Evolutionary conservation across 1,140 invertebrate genomes (phyloP), one percentile per base, ranked within the genome.

Genomic region (Homarus americanus): DNA sequence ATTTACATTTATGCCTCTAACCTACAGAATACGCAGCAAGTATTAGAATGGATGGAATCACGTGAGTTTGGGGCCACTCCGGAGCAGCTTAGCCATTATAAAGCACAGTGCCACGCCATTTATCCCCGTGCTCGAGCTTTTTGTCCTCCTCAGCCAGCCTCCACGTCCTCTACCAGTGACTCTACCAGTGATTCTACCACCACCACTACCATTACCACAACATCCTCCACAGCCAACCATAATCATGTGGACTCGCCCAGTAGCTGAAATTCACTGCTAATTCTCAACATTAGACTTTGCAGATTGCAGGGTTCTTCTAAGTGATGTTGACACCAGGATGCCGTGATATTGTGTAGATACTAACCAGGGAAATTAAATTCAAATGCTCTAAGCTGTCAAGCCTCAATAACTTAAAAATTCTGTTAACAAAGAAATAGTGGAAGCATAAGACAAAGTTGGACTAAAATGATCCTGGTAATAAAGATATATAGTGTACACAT

Each of bases 41-140:
- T 98, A 34, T 95, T 98, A 82, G 96, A 97, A 88, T 96, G 96
- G 91, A 95, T 98, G 93, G 95, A 95, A 91, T 96, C 96, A 83
- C 97, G 97, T 73, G 96, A 97, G 92, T 97, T 98, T 93, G 97
- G 97, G 0, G 94, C 95, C 44, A 96, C 96, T 93, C 96, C 97
- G 72, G 94, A 95, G 41, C 95, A 96, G 90, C 95, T 96, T 80
- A 95, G 95, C 92, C 95, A 96, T 40, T 98, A 97, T 94, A 95
- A 96, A 93, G 94, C 94, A 34, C 95, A 95, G 93, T 98, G 97
- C 94, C 96, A 96, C 92, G 94, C 95, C 93, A 96, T 95, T 88
- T 98, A 97, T 94, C 97, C 94, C 15, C 93, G 93, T 92, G 94
- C 95, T 76, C 93, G 94, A 63, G 94, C 94, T 63, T 95, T 95